Conservation (phyloP, 35 echinoderm and acorn worm species). For the Lytechinus pictus region DNA sequence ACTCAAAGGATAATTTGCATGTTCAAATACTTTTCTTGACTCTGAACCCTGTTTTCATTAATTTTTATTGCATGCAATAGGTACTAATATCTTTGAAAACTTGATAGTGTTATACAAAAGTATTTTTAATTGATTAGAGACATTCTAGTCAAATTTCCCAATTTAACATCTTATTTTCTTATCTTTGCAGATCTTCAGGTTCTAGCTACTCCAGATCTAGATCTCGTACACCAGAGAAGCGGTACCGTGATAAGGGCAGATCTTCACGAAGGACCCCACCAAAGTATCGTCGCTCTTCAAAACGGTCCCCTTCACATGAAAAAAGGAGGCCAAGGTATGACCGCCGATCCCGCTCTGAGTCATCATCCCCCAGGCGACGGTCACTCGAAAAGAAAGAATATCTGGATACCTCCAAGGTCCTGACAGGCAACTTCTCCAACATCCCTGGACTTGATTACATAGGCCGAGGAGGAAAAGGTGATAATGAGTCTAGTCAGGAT, state of each 20-base stretch:
- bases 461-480: background rate
- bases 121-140: background rate
- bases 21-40: too few relatives aligned
- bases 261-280: constrained; percentile 15
- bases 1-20: too few relatives aligned
- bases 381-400: constrained; percentile 36
- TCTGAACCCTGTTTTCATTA: too few relatives aligned
- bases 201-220: constrained; percentile 26
- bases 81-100: background rate
- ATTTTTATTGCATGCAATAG: too few relatives aligned
- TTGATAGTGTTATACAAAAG: background rate
- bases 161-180: background rate
- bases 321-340: background rate
- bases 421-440: constrained; percentile 20
- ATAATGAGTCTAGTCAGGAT: constrained; percentile 16
- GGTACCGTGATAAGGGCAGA: background rate
- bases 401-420: constrained; percentile 20
- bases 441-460: constrained; percentile 45
- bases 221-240: constrained; percentile 15
- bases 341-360: constrained; percentile 23
- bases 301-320: constrained; percentile 21
- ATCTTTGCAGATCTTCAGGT: background rate
- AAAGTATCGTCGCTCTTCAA: constrained; percentile 28
- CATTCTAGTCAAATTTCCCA: background rate
- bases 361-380: background rate